phyloP scores from a whole-genome alignment of 2,888 invertebrate species.

The Agrotis ipsilon region DNA sequence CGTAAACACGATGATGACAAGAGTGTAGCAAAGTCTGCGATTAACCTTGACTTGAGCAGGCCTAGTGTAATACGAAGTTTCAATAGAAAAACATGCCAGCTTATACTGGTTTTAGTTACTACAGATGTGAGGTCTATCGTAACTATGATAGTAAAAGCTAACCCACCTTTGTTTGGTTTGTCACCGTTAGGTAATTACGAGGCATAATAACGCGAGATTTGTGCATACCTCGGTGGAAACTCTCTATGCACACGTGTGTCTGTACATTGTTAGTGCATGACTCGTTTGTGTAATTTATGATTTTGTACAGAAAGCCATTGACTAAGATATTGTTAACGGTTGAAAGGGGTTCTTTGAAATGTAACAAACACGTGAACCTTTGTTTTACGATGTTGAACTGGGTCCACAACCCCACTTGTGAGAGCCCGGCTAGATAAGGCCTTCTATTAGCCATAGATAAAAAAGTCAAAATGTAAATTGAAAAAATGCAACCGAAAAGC shows the following conservation, averaged over 20 bases:
- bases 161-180: conserved; percentile 37
- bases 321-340: not conserved
- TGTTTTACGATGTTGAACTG: not conserved
- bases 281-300: conserved; percentile 31
- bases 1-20: not conserved
- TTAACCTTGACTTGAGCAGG: not conserved
- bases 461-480: no score
- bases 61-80: not conserved
- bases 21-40: not conserved
- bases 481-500: no score
- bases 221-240: conserved; percentile 42
- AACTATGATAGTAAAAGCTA: conserved; percentile 30
- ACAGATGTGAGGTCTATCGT: not conserved
- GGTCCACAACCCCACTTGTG: no score
- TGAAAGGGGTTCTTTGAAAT: not conserved
- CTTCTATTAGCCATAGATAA: no score
- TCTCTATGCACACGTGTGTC: conserved; percentile 37
- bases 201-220: conserved; percentile 27
- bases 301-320: conserved; percentile 22
- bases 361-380: not conserved
- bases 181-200: conserved; percentile 56
- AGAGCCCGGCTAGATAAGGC: no score
- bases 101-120: not conserved
- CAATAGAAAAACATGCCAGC: not conserved
- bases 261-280: conserved; percentile 31